These are phyloP conservation scores for Passer montanus DNA, from an alignment of 2,113 vertebrate genomes.

Conservation along the genomic window DNA sequence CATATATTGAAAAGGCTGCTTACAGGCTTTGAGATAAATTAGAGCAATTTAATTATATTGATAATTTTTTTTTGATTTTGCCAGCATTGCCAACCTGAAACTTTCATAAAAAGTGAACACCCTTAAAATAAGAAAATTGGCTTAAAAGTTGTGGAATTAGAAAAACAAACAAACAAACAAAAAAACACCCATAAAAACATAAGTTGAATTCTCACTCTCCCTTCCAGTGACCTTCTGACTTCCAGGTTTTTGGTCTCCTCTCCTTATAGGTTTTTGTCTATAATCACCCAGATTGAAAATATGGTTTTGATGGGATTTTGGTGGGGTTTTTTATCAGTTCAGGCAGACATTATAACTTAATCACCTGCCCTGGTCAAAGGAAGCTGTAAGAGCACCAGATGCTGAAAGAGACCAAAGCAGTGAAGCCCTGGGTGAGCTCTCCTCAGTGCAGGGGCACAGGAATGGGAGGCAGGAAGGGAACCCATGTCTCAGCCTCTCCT, in stretches of 20 bases:
- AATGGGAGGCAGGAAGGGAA: neutral
- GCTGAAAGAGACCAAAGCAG: neutral
- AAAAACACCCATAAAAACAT: neutral
- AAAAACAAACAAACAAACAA: neutral
- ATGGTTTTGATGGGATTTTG: neutral
- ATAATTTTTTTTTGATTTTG: neutral
- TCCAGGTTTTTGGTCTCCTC: neutral
- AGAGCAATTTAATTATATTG: neutral
- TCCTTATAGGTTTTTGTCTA: neutral
- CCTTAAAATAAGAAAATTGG: neutral
- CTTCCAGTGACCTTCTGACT: neutral
- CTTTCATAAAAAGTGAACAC: neutral
- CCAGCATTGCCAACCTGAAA: neutral
- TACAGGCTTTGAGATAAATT: neutral
- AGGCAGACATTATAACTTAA: neutral
- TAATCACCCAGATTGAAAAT: neutral
- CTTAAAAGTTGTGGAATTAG: neutral
- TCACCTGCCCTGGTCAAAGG: neutral
- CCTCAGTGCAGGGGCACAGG: neutral
- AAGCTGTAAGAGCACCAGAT: neutral
- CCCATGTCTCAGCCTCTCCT: rapidly evolving
- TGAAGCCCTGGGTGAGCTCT: neutral
- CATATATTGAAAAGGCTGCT: neutral
- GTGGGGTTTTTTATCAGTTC: neutral
- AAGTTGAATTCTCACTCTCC: neutral